Evolutionary conservation across 2,113 vertebrate species (phyloP), one percentile per base, ranked within the genome.

Genomic region (Peromyscus polionotus): DNA sequence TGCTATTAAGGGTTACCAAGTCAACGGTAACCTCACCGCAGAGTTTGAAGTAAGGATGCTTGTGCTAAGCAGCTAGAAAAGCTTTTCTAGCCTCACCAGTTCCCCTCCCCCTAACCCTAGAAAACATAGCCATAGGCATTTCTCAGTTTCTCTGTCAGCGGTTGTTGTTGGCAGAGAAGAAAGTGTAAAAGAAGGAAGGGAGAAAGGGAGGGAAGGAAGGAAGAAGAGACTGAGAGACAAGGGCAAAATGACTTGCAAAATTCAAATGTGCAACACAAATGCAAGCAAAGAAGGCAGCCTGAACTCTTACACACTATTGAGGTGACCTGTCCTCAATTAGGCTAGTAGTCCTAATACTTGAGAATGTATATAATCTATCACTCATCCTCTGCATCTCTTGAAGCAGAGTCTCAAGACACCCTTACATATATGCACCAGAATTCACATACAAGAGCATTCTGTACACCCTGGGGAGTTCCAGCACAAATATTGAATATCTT

Each of bases 161-260:
- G 36, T 57, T 39, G 36, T 57, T 39, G 39, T 39, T 3, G 22
- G 5, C 19, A 59, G 26, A 88, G 59, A 81, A 92, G 11, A 77
- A 92, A 68, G 7, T 20, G 61, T 13, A 65, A 11, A 54, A 86
- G 24, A 26, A 20, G 39, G 20, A 13, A 92, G 17, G 8, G 67
- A 67, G 48, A 1, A 28, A 76, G 17, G 33, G 1, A 90, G 1
- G 9, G 36, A 8, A 51, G 14, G 36, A 68, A 75, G 48, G 17
- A 68, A 84, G 16, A 19, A 90, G 24, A 90, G 67, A 67, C 1
- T 51, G 54, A 76, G 57, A 59, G 42, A 19, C 75, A 24, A 70
- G 70, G 76, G 11, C 72, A 94, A 63, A 42, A 95, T 97, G 96
- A 97, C 96, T 97, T 97, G 97, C 95, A 97, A 88, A 97, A 97